phyloP scores from a whole-genome alignment of 2,888 invertebrate species.

The Rhodophaea formosa region DNA sequence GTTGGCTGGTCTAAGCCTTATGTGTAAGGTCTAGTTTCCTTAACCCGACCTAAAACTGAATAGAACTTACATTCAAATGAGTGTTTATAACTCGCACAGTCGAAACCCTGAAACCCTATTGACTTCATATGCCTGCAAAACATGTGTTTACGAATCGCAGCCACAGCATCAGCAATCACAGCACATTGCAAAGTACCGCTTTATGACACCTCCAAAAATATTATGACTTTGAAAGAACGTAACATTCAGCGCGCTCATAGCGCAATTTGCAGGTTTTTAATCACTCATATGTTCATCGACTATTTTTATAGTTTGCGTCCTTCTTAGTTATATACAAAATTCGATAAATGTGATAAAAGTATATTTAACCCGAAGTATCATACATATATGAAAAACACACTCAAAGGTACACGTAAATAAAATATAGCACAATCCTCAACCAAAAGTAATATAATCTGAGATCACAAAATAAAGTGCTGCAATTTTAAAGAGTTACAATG shows the following conservation, averaged over 20 bases:
- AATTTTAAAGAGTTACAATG: constrained; percentile 28
- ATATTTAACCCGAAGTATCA: constrained; percentile 4
- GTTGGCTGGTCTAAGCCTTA: no score
- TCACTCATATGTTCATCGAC: neutral
- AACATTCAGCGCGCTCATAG: neutral
- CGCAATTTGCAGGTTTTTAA: neutral
- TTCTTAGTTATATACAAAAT: constrained; percentile 18
- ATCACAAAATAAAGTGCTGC: constrained; percentile 40
- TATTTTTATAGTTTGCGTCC: neutral
- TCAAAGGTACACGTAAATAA: constrained; percentile 14
- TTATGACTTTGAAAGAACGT: neutral
- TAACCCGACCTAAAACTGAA: no score
- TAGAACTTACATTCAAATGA: no score
- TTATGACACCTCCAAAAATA: constrained; percentile 20
- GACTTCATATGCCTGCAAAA: neutral
- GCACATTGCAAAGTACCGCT: constrained; percentile 1
- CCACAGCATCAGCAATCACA: neutral
- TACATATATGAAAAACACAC: constrained; percentile 4
- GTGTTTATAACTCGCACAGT: no score
- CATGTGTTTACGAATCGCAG: neutral
- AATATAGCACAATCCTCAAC: constrained; percentile 24
- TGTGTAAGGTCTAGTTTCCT: no score
- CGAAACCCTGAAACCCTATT: no score
- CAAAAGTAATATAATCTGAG: constrained; percentile 34
- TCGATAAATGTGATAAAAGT: constrained; percentile 10